Conservation (phyloP, 2,797 vertebrate species). For the Sebastes matsubarae region DNA sequence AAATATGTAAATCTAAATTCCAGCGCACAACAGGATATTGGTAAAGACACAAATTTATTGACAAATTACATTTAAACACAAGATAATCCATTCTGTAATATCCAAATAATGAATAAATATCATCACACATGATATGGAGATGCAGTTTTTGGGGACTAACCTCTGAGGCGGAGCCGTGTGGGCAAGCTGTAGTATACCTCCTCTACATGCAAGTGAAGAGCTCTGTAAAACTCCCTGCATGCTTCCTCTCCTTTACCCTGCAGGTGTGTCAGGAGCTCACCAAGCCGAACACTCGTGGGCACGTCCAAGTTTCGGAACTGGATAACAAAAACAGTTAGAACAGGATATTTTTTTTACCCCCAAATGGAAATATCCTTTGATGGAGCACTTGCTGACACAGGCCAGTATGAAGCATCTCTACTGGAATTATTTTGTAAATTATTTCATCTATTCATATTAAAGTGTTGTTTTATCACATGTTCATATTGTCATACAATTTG, state of each 20-base stretch:
- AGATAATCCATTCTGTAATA: not conserved
- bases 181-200: constrained; percentile 90
- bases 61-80: too few relatives aligned
- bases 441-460: not conserved
- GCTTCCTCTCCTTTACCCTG: constrained; percentile 90
- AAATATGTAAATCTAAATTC: not conserved
- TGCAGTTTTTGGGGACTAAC: constrained; percentile 52
- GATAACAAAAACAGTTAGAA: constrained; percentile 4
- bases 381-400: not conserved
- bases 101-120: not conserved
- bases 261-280: constrained; percentile 88
- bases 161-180: constrained; percentile 86
- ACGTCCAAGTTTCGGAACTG: constrained; percentile 94
- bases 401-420: not conserved
- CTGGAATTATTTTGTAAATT: not conserved
- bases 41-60: too few relatives aligned
- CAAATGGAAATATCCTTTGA: not conserved
- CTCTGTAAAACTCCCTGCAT: constrained; percentile 95
- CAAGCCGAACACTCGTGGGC: constrained; percentile 86
- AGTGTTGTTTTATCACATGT: not conserved
- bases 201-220: constrained; percentile 92
- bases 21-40: too few relatives aligned
- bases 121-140: not conserved
- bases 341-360: not conserved
- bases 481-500: not conserved